Base-by-base conservation (phyloP, 2,113 vertebrate species). In the Semicossyphus pulcher region DNA sequence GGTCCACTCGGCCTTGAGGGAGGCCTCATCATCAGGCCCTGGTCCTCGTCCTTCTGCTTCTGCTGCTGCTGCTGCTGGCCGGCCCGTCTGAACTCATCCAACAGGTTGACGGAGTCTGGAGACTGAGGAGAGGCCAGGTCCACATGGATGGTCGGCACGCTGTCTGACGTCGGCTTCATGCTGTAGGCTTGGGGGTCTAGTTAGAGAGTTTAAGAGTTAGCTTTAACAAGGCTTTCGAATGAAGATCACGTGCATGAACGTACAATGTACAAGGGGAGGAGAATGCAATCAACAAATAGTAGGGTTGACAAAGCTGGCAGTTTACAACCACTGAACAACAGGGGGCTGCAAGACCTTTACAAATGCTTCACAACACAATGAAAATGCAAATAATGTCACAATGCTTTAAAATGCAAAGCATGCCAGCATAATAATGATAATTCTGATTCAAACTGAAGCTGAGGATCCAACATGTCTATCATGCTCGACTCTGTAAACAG, bases 51-150 rank as follows among this genome's bases (percentile, higher is more conserved):
- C 57, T 90, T 0, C 56, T 49, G 2, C 32, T 92, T 78, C 64
- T 90, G 0, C 56, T 49, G 2, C 32, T 92, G 80, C 64, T 87
- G 18, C 90, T 15, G 87, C 18, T 21, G 85, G 67, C 20, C 59
- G 32, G 78, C 89, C 0, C 78, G 85, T 0, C 91, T 93, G 12
- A 94, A 90, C 88, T 98, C 96, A 1, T 95, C 94, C 72, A 94
- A 85, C 72, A 96, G 47, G 64, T 93, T 95, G 75, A 96, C 70
- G 0, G 96, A 95, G 81, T 98, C 96, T 0, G 96, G 96, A 4
- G 96, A 96, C 93, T 97, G 95, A 0, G 97, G 96, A 0, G 97
- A 98, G 14, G 97, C 97, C 0, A 97, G 94, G 87, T 99, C 97
- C 5, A 99, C 94, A 71, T 96, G 96, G 87, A 99, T 98, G 76